These are phyloP conservation scores for Macropus fuliginosus DNA, from an alignment of 2,797 vertebrate genomes.

Conservation along the genomic window DNA sequence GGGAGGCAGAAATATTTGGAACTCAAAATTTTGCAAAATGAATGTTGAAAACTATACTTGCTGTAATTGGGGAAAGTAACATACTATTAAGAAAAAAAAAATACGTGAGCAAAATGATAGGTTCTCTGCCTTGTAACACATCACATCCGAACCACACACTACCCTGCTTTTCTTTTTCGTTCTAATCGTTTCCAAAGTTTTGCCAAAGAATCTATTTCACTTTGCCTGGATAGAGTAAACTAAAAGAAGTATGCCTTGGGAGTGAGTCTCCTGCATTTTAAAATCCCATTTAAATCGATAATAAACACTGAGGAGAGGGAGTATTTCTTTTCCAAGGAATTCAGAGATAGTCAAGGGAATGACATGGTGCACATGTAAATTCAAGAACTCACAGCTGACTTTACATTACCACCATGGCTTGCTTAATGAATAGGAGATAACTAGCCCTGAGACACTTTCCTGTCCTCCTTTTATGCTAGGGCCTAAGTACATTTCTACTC, in stretches of 20 bases:
- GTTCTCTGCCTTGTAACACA: background rate
- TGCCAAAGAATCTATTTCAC: constrained; percentile 43
- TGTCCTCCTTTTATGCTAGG: constrained; percentile 20
- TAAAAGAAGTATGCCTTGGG: background rate
- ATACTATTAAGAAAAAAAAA: background rate
- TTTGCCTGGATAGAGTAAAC: constrained; percentile 18
- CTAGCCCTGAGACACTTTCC: background rate
- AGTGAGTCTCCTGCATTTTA: constrained; percentile 6
- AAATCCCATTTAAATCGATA: constrained; percentile 3
- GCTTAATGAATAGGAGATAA: constrained; percentile 45
- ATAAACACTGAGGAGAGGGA: constrained; percentile 10
- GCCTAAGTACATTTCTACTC: background rate
- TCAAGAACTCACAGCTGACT: constrained; percentile 10
- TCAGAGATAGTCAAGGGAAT: constrained; percentile 6
- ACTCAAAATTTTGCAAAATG: too few relatives aligned
- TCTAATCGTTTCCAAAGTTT: constrained; percentile 21
- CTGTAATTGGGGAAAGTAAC: too few relatives aligned
- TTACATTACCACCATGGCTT: background rate
- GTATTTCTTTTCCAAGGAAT: constrained; percentile 16
- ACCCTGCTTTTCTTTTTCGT: background rate
- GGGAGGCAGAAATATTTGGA: too few relatives aligned
- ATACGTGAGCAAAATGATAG: background rate
- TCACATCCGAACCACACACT: background rate
- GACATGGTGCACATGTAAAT: constrained; percentile 18
- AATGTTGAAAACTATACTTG: too few relatives aligned